These are phyloP conservation scores for Vidua macroura DNA, from an alignment of 2,113 vertebrate genomes.

Conservation along the genomic window DNA sequence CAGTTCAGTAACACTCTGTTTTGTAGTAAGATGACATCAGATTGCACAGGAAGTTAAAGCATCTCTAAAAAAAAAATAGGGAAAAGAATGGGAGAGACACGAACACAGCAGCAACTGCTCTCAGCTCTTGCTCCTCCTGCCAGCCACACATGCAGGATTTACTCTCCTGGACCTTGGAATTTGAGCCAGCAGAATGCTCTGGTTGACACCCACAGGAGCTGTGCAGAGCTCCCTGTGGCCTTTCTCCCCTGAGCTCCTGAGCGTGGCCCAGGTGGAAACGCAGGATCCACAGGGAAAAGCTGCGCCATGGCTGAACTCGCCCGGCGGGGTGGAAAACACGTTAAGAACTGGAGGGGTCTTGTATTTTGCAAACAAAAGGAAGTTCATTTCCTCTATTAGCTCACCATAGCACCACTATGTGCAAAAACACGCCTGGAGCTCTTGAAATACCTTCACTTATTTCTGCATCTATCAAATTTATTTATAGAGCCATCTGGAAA, in stretches of 20 bases:
- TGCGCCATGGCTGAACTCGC: rapidly evolving
- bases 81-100: not conserved
- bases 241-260: not conserved
- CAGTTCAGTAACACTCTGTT: not conserved
- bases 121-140: rapidly evolving
- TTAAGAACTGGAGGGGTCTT: not conserved
- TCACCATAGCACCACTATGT: not conserved
- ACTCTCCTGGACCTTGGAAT: not conserved
- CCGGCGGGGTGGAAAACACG: not conserved
- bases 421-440: conserved; percentile 17
- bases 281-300: not conserved
- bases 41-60: not conserved
- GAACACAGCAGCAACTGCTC: not conserved
- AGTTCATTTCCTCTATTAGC: conserved; percentile 36
- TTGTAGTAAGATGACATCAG: not conserved
- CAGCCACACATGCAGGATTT: rapidly evolving
- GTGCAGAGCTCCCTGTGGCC: not conserved
- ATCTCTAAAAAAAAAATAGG: not conserved
- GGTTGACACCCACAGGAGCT: not conserved
- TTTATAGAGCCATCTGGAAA: conserved; percentile 25
- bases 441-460: conserved; percentile 22
- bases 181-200: not conserved
- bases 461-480: conserved; percentile 10
- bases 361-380: conserved; percentile 32
- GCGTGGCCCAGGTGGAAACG: rapidly evolving